Base-by-base conservation (phyloP, 2,113 vertebrate genomes). In the Nerophis lumbriciformis region DNA sequence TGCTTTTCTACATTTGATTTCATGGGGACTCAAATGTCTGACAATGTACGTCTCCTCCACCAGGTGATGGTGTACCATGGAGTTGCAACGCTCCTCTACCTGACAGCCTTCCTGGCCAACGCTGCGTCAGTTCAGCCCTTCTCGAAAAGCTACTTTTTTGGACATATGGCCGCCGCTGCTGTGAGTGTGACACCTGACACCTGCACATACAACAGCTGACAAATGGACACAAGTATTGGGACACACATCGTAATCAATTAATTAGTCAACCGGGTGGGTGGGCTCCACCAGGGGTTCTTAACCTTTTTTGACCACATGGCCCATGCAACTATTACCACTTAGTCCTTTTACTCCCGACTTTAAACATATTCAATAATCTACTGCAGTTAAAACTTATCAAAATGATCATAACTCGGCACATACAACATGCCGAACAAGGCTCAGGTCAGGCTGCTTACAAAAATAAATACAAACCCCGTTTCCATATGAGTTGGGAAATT, bases 51-150 rank as follows among this genome's bases (percentile, higher is more conserved):
- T 52, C 5, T 4, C 68, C 45, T 80, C 11, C n/a, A 61, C 15
- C 42, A 98, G 95, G 72, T 95, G 64, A 82, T 95, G 91, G 74
- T 84, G 63, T 96, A 92, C 60, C 83, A 94, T 0, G 45, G 64
- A 0, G 56, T 75, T 0, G 92, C 93, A 2, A 72, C 92, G 0
- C 4, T 93, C 28, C 87, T 98, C 66, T 97, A 95, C 48, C 1
- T 96, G 48, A 92, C 90, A 0, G 93, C 94, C 58, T 97, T 97
- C 50, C 55, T 94, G 44, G 69, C 92, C 1, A 91, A 93, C 0
- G 88, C 92, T 0, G 87, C 83, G 0, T 73, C 83, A 0, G 89
- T 94, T 0, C 15, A 52, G 0, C 51, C 37, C 74, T 54, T 72
- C 80, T 0, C n/a, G 53, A 0, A 0, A 61, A 0, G 0, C 16